Evolutionary conservation across 2,797 vertebrate genomes (phyloP).

Genomic region (Sorex maritimensis): DNA sequence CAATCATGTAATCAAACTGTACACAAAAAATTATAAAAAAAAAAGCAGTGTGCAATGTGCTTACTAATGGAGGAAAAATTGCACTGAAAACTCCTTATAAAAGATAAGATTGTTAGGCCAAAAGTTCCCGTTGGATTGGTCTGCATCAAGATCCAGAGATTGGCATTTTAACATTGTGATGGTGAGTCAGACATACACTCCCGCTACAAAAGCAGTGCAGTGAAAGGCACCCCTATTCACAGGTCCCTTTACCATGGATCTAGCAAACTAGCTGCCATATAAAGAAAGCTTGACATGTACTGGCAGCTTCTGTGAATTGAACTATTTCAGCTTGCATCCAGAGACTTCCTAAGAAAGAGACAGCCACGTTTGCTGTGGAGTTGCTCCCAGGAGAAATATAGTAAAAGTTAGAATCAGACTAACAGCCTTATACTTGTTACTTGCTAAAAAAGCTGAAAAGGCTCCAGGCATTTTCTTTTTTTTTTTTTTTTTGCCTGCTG

Average conservation of each 20-base stretch:
- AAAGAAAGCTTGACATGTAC: slow-evolving; percentile 59
- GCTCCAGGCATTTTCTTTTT: slow-evolving; percentile 85
- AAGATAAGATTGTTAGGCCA: background rate
- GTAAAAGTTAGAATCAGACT: slow-evolving; percentile 86
- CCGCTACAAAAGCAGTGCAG: background rate
- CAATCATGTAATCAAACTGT: too few species aligned
- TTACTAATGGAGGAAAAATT: background rate
- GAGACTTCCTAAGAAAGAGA: slow-evolving; percentile 80
- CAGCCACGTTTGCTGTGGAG: slow-evolving; percentile 70
- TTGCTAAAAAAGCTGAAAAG: slow-evolving; percentile 88
- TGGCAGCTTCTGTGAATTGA: slow-evolving; percentile 44
- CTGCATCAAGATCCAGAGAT: background rate
- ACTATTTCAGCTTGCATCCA: slow-evolving; percentile 70
- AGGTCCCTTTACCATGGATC: background rate
- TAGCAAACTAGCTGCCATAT: background rate
- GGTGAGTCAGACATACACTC: background rate
- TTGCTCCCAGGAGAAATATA: slow-evolving; percentile 86
- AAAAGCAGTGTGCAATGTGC: too few species aligned
- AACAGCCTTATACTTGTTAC: slow-evolving; percentile 87
- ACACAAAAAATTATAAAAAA: too few species aligned
- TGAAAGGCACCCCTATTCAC: background rate
- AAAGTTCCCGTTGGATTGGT: background rate
- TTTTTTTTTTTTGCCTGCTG: slow-evolving; percentile 81
- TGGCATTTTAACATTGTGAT: background rate
- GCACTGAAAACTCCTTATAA: background rate